These are phyloP conservation scores for Peromyscus polionotus DNA, from an alignment of 2,113 vertebrate genomes.

Conservation along the genomic window DNA sequence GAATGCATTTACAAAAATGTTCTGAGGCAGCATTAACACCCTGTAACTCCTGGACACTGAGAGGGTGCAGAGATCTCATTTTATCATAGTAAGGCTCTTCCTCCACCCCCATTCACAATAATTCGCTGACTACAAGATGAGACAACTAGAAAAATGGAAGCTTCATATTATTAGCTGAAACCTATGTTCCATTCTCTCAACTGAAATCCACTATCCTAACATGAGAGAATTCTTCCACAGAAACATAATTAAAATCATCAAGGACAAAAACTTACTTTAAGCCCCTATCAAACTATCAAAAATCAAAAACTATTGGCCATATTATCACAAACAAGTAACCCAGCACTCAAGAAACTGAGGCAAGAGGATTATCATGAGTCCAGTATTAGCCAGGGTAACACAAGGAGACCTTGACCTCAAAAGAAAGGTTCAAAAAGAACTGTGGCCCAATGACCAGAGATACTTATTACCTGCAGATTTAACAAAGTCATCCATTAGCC, in stretches of 20 bases:
- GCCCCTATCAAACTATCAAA: background rate
- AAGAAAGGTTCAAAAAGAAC: background rate
- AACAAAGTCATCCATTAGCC: background rate
- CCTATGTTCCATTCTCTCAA: background rate
- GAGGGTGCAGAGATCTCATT: background rate
- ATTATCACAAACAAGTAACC: background rate
- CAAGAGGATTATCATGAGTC: background rate
- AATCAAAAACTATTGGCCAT: background rate
- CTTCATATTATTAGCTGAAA: background rate
- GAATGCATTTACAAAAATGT: background rate
- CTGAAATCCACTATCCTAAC: background rate
- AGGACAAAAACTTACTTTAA: background rate
- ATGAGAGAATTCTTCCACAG: background rate
- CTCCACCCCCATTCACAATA: background rate
- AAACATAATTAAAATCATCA: slow-evolving; percentile 35
- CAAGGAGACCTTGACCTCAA: background rate
- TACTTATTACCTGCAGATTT: too few relatives aligned
- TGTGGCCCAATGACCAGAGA: background rate
- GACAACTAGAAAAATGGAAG: background rate
- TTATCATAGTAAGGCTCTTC: background rate
- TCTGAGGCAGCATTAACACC: background rate
- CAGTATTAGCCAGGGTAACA: background rate
- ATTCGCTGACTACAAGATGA: background rate
- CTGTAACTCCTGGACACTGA: background rate
- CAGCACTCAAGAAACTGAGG: background rate